These are phyloP conservation scores for Cheumatopsyche charites DNA, from an alignment of 1,140 invertebrate genomes.

Conservation along the genomic window DNA sequence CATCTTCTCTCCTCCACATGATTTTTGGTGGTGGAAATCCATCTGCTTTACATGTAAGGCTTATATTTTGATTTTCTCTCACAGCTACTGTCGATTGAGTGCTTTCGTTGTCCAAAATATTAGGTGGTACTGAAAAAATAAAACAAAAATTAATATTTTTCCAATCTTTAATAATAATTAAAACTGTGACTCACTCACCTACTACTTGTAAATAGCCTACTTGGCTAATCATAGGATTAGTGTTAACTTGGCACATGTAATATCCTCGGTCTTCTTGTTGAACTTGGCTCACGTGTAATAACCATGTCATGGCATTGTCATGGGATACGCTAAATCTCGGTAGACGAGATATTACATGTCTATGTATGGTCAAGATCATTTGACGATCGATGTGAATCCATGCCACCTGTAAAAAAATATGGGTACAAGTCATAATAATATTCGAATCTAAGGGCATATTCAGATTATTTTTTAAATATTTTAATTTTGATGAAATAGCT, in stretches of 20 bases:
- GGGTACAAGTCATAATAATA: too few relatives aligned
- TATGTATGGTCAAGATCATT: conserved; percentile 91
- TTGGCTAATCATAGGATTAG: conserved; percentile 95
- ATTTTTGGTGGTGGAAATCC: conserved; percentile 88
- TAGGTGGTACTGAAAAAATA: conserved; percentile 76
- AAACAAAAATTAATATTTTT: too few relatives aligned
- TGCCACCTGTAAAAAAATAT: conserved; percentile 73
- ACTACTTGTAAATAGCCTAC: conserved; percentile 93
- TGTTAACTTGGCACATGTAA: conserved; percentile 94
- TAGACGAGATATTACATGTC: conserved; percentile 86
- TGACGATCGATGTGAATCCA: conserved; percentile 95
- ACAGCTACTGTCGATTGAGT: conserved; percentile 87
- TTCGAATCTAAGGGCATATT: too few relatives aligned
- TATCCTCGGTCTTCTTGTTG: conserved; percentile 88
- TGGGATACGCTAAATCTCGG: conserved; percentile 87
- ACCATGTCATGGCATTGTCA: conserved; percentile 91
- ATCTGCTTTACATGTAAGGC: conserved; percentile 85
- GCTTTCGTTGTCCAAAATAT: conserved; percentile 84
- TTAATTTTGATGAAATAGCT: too few relatives aligned
- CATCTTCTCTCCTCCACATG: conserved; percentile 90
- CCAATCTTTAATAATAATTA: too few relatives aligned
- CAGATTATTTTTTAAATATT: too few relatives aligned
- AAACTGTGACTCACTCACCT: conserved; percentile 83
- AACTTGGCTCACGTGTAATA: conserved; percentile 84
- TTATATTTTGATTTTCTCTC: conserved; percentile 88